Conservation (phyloP, 2,113 vertebrate genomes). For the Periophthalmus modestus region DNA sequence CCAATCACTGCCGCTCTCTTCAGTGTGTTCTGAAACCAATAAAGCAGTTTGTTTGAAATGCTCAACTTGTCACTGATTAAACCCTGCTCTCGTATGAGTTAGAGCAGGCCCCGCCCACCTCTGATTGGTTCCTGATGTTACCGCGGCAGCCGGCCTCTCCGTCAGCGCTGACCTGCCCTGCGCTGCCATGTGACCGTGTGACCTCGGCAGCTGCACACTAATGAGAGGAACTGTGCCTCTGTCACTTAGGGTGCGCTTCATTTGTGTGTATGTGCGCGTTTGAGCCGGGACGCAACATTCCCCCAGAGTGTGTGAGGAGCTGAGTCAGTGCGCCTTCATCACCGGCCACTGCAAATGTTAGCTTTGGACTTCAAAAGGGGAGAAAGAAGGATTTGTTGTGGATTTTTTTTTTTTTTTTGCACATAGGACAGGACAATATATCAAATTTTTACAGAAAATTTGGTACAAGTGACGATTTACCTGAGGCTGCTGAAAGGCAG, state of each 20-base stretch:
- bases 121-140: constrained; percentile 49
- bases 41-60: background rate
- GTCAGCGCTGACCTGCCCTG: constrained; percentile 36
- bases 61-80: constrained; percentile 10
- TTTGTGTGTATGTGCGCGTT: constrained; percentile 33
- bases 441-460: no score
- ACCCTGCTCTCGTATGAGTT: constrained; percentile 13
- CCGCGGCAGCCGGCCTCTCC: constrained; percentile 17
- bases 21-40: background rate
- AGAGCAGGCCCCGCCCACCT: constrained; percentile 13
- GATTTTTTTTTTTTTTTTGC: no score
- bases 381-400: background rate
- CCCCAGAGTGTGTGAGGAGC: constrained; percentile 56
- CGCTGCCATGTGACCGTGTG: constrained; percentile 20
- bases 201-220: constrained; percentile 49
- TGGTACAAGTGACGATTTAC: no score
- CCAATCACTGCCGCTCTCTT: background rate
- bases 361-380: background rate
- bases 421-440: no score
- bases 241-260: constrained; percentile 17
- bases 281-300: constrained; percentile 61
- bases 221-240: constrained; percentile 60
- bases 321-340: constrained; percentile 52
- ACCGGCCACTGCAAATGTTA: background rate
- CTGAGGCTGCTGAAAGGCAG: no score